Base-by-base conservation (phyloP, 2,797 vertebrate genomes). In the Benthosema pterotum region DNA sequence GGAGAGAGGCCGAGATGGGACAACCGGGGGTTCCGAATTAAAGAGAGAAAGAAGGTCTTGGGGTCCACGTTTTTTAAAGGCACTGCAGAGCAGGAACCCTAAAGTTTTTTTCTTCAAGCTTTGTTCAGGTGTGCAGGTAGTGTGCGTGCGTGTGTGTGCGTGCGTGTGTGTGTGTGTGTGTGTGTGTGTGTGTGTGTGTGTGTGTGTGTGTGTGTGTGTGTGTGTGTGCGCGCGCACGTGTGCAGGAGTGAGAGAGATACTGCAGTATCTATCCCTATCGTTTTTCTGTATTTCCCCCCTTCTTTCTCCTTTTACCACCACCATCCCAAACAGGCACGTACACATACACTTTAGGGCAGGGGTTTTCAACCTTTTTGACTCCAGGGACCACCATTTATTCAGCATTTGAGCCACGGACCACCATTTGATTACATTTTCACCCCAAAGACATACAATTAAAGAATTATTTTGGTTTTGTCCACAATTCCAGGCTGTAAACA, bases 1-100 rank as follows among this genome's bases (percentile, higher is more conserved):
- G n/a, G n/a, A n/a, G n/a, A 57, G 66, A 77, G 75, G 72, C 9
- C 74, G 71, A 74, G 82, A 87, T 83, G 84, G 78, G 84, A 85
- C 74, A 67, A n/a, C n/a, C 53, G 25, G 48, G 71, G 67, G 75
- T 59, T 77, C 83, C 58, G 58, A 42, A 57, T 19, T 42, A 52
- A 25, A 60, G 67, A 55, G 60, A 63, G 69, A 19, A 59, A 63
- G 69, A 19, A 59, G 68, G 51, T 72, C 68, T 63, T 38, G 42
- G 59, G 42, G 59, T 48, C 72, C 67, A 69, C 67, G 77, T 52
- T 73, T 78, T 84, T 77, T 63, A 73, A 78, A 77, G 60, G 56
- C 73, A 77, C 2, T n/a, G 9, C 52, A 54, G 69, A 75, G 55
- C 48, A 62, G 67, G 60, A 72, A 75, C 75, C 46, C 57, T 55